Evolutionary conservation across 2,113 vertebrate genomes (phyloP), one percentile per base, ranked within the genome.

Genomic region (Aspiorhynchus laticeps): DNA sequence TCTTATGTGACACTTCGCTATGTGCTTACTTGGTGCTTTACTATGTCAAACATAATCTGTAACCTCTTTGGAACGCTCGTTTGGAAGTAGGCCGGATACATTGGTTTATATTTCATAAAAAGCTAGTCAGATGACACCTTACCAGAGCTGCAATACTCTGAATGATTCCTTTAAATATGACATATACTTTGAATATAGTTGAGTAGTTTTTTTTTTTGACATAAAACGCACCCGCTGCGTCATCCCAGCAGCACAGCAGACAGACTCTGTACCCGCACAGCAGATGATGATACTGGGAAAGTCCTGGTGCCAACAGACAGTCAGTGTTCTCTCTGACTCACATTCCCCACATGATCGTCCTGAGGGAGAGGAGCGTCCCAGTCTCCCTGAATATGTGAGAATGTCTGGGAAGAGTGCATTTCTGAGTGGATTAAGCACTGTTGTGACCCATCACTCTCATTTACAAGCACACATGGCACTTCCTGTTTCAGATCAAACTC

Each of bases 311-410:
- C 33, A 71, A 11, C 78, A 56, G 76, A 78, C 51, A 36, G 21
- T 38, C 19, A n/a, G 33, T 41, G 36, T 24, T 61, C 51, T 61
- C 53, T 38, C 21, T 80, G 78, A 80, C 36, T 80, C 78, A 19
- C 21, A 10, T 4, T 28, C 46, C 7, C 26, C 26, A 17, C 26
- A 53, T 5, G 43, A 51, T 31, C 26, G 4, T 79, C 77, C 77
- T 12, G 51, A 36, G 51, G 77, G 77, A 79, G 31, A 59, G 77
- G 77, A 79, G 51, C 33, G 77, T 74, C 21, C 21, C 71, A 74
- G 71, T 24, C 71, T 36, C 28, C 21, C 51, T 79, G 24, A 53
- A 56, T 33, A 56, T 79, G 48, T 79, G 48, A 24, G 48, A 33
- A 24, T 31, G 12, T 48, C 26, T 73, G 69, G 17, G 46, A 48